These are phyloP conservation scores for Tineola bisselliella DNA, from an alignment of 2,888 invertebrate genomes.

Conservation along the genomic window DNA sequence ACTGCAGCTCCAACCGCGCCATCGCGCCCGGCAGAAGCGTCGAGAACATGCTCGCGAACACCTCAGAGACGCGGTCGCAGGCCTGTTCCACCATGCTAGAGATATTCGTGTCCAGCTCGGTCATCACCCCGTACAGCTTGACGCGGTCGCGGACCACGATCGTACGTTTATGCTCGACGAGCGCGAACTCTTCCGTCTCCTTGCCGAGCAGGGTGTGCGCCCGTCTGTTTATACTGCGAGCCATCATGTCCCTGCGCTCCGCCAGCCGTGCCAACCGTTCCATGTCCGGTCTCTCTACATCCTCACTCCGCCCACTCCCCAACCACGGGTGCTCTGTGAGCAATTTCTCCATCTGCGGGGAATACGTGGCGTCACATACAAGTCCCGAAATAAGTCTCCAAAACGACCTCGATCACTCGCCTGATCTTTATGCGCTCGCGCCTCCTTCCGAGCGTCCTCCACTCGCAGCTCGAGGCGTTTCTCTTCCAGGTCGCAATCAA, in stretches of 20 bases:
- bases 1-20: slow-evolving; percentile 70
- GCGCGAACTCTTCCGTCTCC: slow-evolving; percentile 64
- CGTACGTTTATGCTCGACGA: slow-evolving; percentile 74
- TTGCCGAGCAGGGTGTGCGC: slow-evolving; percentile 84
- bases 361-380: not conserved
- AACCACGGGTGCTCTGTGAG: slow-evolving; percentile 78
- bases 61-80: slow-evolving; percentile 86
- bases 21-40: slow-evolving; percentile 90
- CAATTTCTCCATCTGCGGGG: slow-evolving; percentile 41
- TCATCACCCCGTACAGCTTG: slow-evolving; percentile 81
- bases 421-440: slow-evolving; percentile 50
- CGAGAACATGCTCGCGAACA: slow-evolving; percentile 95
- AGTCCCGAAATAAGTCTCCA: not conserved
- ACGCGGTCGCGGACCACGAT: slow-evolving; percentile 79
- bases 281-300: slow-evolving; percentile 72
- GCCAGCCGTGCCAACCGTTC: slow-evolving; percentile 66
- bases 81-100: slow-evolving; percentile 82
- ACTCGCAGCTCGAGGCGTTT: slow-evolving; percentile 23
- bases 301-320: slow-evolving; percentile 73
- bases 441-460: slow-evolving; percentile 70
- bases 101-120: slow-evolving; percentile 91
- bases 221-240: slow-evolving; percentile 79
- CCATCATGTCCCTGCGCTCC: slow-evolving; percentile 73
- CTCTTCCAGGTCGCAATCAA: not conserved
- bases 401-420: slow-evolving; percentile 24